A percentile compares a stretch with the other conserved stretches of the same genome.
Evolutionary conservation across 1,140 invertebrate genomes (phyloP).

Genomic region (Hetaerina americana): DNA sequence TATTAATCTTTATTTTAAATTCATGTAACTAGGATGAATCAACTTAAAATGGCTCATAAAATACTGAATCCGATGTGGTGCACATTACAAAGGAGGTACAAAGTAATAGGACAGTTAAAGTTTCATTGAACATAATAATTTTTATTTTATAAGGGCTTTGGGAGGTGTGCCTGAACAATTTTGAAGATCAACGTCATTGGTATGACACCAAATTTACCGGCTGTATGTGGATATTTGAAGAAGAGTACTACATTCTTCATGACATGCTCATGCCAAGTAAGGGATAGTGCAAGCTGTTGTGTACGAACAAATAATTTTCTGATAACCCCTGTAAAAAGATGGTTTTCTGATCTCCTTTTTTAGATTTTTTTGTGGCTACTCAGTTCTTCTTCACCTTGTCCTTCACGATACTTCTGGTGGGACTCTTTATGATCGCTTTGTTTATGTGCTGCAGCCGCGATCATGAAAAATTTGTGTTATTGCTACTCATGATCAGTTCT

Average conservation of each 20-base stretch:
- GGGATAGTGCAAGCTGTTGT: slow-evolving; percentile 5
- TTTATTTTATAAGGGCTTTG: no score
- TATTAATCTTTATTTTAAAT: no score
- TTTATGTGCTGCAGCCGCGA: slow-evolving; percentile 58
- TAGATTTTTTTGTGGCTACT: slow-evolving; percentile 82
- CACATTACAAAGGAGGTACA: no score
- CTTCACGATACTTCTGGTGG: slow-evolving; percentile 61
- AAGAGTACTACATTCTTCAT: slow-evolving; percentile 82
- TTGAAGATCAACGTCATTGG: slow-evolving; percentile 64
- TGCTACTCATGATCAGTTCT: slow-evolving; percentile 57
- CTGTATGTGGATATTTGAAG: slow-evolving; percentile 88
- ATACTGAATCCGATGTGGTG: no score
- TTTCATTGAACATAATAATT: no score
- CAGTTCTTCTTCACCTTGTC: slow-evolving; percentile 85
- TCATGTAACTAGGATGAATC: no score
- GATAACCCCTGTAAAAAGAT: no score
- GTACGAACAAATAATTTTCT: background rate
- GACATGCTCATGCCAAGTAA: slow-evolving; percentile 57
- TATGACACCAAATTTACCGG: slow-evolving; percentile 65
- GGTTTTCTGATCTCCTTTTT: slow-evolving; percentile 21
- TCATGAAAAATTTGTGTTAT: slow-evolving; percentile 59
- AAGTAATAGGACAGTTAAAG: no score
- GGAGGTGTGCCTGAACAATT: slow-evolving; percentile 79
- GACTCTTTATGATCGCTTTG: slow-evolving; percentile 51
- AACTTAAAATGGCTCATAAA: no score